Base-by-base conservation (phyloP, 2,888 invertebrate genomes). In the Sarcophaga subvicina region DNA sequence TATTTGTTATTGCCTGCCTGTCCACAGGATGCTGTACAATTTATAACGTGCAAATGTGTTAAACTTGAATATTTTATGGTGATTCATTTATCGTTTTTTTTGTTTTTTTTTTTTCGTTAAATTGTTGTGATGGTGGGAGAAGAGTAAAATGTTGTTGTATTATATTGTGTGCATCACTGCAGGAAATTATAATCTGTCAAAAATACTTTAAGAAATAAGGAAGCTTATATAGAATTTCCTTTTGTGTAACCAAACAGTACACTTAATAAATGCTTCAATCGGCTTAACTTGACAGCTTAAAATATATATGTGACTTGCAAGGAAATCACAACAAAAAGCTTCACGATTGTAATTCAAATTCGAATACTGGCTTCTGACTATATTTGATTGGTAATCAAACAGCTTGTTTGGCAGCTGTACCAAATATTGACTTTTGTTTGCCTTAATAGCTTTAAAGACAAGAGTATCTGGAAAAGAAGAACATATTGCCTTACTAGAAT, bases 21-120 rank as follows among this genome's bases (percentile, higher is more conserved):
- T 45, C 14, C 69, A 71, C 78, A 79, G 86, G 86, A 87, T 83
- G 78, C 81, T 75, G 71, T 83, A 75, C 75, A 80, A 84, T 75
- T 84, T 87, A 87, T 84, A 67, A 67, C 71, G 78, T 84, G 77
- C 45, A 80, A 87, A 84, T 78, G 78, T 79, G 64, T 78, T 80
- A 64, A 80, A 25, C 12, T 80, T 64, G 64, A 73, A 83, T 69
- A 62, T 72, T 54, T 73, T 73, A 78, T 69, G 25, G 60, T 82
- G 72, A 78, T 69, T 79, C 25, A 47, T 80, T 79, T 70, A 10
- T 6, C n/a, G 37, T 27, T 27, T 67, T 67, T 45, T 37, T 37
- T 8, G 5, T 4, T 27, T 27, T 67, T 67, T 45, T 37, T 37
- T 8, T 27, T 4, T 0, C 66, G 22, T 63, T 25, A 14, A 47